Evolutionary conservation across 1,140 invertebrate species (phyloP).

Genomic region (Drosophila eugracilis): DNA sequence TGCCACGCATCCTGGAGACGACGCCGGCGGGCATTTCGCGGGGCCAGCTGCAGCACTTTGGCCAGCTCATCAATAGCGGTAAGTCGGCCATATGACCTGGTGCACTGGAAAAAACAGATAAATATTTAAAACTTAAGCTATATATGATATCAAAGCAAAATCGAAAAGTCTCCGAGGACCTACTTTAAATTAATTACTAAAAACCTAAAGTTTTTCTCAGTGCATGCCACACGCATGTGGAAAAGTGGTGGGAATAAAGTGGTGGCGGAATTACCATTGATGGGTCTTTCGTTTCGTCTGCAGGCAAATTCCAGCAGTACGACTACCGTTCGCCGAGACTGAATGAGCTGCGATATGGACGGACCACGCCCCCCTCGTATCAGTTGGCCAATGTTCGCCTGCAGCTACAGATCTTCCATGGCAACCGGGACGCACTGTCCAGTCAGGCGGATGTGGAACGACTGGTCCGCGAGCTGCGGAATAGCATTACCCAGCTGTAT

Average conservation of each 20-base stretch:
- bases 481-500: conserved; percentile 55
- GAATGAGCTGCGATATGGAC: conserved; percentile 59
- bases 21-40: conserved; percentile 77
- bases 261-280: conserved; percentile 1
- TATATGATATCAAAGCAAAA: no score
- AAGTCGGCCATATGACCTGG: conserved; percentile 38
- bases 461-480: conserved; percentile 44
- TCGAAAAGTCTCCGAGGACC: no score
- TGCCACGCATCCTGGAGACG: conserved; percentile 72
- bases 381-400: conserved; percentile 66
- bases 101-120: conserved; percentile 5
- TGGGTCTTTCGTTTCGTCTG: conserved; percentile 6
- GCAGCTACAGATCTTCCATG: conserved; percentile 68
- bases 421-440: conserved; percentile 60
- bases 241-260: not conserved
- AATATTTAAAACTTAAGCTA: no score
- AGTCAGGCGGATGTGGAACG: conserved; percentile 57
- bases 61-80: conserved; percentile 78
- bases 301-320: conserved; percentile 76
- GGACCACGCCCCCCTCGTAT: conserved; percentile 63
- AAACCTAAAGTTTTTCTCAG: not conserved
- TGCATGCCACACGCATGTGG: not conserved
- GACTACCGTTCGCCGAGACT: conserved; percentile 55
- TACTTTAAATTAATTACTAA: no score
- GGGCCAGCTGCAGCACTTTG: conserved; percentile 72